Percentiles rank a stretch among this genome's conserved stretches.
Evolutionary conservation across 1,140 invertebrate genomes (phyloP).

Genomic region (Condylostylus longicornis): DNA sequence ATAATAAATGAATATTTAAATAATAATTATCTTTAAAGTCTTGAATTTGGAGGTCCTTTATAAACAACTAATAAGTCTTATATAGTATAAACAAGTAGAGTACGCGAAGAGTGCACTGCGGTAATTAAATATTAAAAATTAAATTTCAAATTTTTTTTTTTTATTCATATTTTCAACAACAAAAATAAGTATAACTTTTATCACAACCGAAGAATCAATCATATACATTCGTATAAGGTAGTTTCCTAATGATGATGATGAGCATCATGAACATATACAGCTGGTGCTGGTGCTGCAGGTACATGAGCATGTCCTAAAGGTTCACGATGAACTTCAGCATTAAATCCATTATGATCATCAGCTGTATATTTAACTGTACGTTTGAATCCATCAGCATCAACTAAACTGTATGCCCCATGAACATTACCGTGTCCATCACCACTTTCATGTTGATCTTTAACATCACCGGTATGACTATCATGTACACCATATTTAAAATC

Average conservation of each 20-base stretch:
- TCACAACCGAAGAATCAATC: too few species aligned
- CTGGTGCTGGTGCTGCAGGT: constrained; percentile 14
- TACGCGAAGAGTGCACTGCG: too few species aligned
- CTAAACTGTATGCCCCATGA: constrained; percentile 26
- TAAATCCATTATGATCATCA: constrained; percentile 31
- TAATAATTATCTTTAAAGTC: too few species aligned
- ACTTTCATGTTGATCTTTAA: constrained; percentile 40
- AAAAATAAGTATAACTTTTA: too few species aligned
- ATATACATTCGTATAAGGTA: too few species aligned
- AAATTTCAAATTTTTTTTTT: too few species aligned
- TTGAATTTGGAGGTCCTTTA: too few species aligned
- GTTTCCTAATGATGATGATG: constrained; percentile 24
- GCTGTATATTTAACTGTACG: constrained; percentile 34
- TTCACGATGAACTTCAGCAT: constrained; percentile 32
- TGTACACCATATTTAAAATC: constrained; percentile 36
- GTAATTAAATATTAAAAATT: too few species aligned
- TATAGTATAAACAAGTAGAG: too few species aligned
- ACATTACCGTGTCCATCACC: constrained; percentile 43
- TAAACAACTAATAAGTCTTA: too few species aligned
- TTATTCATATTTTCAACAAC: too few species aligned
- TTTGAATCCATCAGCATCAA: constrained; percentile 31
- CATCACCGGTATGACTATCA: constrained; percentile 40
- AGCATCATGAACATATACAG: constrained; percentile 27
- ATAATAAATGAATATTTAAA: too few species aligned
- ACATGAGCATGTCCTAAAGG: constrained; percentile 25